Conservation (phyloP, 2,797 vertebrate species). For the Oreortyx pictus region DNA sequence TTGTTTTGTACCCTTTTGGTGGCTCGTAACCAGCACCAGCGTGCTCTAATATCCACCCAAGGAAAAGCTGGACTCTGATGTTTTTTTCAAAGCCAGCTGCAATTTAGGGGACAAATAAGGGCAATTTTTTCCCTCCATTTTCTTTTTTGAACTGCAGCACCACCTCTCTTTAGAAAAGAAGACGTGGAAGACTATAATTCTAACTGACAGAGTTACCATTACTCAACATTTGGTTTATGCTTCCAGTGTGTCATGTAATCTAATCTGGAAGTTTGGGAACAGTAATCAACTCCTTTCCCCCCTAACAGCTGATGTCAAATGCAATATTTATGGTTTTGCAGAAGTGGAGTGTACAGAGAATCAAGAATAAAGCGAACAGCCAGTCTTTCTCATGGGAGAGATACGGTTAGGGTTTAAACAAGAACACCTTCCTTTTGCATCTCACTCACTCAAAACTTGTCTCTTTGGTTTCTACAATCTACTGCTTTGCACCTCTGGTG, state of each 20-base stretch:
- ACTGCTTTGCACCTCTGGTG: neutral
- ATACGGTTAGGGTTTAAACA: neutral
- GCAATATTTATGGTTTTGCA: neutral
- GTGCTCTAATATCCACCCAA: conserved; percentile 23
- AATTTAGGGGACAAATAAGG: neutral
- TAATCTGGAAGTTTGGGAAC: conserved; percentile 21
- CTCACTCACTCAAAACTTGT: neutral
- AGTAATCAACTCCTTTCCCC: neutral
- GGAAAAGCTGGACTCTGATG: neutral
- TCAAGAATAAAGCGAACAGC: neutral
- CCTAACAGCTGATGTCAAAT: conserved; percentile 27
- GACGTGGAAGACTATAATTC: neutral
- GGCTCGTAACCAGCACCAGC: neutral
- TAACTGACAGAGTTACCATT: conserved; percentile 4
- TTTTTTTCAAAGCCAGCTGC: neutral
- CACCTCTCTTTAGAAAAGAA: conserved; percentile 33
- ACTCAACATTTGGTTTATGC: conserved; percentile 30
- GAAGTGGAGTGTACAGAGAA: neutral
- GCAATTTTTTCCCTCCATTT: neutral
- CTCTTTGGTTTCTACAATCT: neutral
- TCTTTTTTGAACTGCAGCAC: neutral
- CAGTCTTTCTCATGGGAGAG: neutral
- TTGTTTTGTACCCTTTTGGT: neutral
- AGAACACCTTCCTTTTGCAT: neutral
- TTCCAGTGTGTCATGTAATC: conserved; percentile 11